Base-by-base conservation (phyloP, 2,888 invertebrate species). In the Xanthorhoe designata region DNA sequence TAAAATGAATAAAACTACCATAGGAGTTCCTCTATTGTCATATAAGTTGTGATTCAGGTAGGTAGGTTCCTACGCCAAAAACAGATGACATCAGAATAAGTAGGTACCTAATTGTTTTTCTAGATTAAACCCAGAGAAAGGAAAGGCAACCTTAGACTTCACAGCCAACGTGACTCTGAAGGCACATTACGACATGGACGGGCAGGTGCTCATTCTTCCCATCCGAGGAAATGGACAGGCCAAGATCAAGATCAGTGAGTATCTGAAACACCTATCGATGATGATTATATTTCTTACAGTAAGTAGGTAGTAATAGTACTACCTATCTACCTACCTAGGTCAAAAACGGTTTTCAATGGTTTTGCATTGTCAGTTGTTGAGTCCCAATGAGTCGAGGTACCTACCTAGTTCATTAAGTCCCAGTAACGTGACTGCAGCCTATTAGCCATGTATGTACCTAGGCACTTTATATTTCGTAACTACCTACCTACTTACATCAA, bases 191-290 rank as follows among this genome's bases (percentile, higher is more conserved):
- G 91, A 86, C 60, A 93, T 94, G 83, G 87, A 92, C 68, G 94
- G 94, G 0, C 89, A 92, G 69, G 79, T 94, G 2, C 89, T 94
- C 59, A 92, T 94, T 68, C 82, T 94, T 35, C 94, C 94, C 42
- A 94, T 94, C 76, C 80, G 80, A 62, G 94, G 94, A n/a, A 86
- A 88, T 50, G 94, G 94, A 18, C 88, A 89, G 35, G 87, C 94
- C 54, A 92, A 86, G 76, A 94, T 94, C 60, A 92, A 90, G 71
- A 91, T 94, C 54, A 93, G 94, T 94, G 75, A 93, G 94, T 92
- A 52, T 1, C 8, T 17, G 15, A 4, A 45, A 15, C 15, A 15
- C 2, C 45, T 15, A 6, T n/a, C 15, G 1, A 15, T 6, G 42
- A 9, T 6, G 2, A n/a, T n/a, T 2, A 42, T 13, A n/a, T 42